A percentile compares a stretch with the other conserved stretches of the same genome.
Conservation (phyloP, 64 coral and sea anemone genomes). For the Actinia equina region DNA sequence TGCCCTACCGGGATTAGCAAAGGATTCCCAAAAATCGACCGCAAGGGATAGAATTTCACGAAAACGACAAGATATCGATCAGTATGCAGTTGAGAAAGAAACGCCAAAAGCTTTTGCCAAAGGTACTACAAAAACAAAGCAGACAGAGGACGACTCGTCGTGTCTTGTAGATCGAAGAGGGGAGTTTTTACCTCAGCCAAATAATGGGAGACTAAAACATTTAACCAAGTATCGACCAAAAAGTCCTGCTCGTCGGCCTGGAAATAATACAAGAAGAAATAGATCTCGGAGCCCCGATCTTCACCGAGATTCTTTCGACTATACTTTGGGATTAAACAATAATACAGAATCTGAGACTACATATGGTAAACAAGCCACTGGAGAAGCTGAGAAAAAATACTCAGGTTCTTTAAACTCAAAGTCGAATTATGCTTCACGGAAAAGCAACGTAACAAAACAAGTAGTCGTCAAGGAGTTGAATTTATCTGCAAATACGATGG, state of each 20-base stretch:
- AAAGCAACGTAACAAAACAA: slow-evolving; percentile 1
- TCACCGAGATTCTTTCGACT: not conserved
- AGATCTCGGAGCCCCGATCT: slow-evolving; percentile 14
- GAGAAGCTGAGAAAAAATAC: not conserved
- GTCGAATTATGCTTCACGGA: not conserved
- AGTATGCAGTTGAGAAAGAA: not conserved
- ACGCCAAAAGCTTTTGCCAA: not conserved
- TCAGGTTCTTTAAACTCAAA: not conserved
- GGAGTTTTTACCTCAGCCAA: slow-evolving; percentile 21
- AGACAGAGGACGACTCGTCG: slow-evolving; percentile 8
- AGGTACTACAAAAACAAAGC: not conserved
- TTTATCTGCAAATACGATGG: not conserved
- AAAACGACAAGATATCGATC: not conserved
- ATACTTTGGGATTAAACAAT: not conserved
- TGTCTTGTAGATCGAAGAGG: slow-evolving; percentile 35
- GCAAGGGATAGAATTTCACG: not conserved
- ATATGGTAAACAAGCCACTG: not conserved
- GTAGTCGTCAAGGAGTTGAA: not conserved
- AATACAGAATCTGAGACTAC: not conserved
- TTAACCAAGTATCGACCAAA: slow-evolving; percentile 57
- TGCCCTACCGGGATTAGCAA: slow-evolving; percentile 48
- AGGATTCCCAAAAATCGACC: not conserved
- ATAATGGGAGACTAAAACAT: slow-evolving; percentile 22
- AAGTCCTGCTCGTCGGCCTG: slow-evolving; percentile 25
- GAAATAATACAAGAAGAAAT: not conserved